A percentile compares a stretch with the other conserved stretches of the same genome.
Conservation (phyloP, 2,888 invertebrate species). For the Luffia ferchaultella region DNA sequence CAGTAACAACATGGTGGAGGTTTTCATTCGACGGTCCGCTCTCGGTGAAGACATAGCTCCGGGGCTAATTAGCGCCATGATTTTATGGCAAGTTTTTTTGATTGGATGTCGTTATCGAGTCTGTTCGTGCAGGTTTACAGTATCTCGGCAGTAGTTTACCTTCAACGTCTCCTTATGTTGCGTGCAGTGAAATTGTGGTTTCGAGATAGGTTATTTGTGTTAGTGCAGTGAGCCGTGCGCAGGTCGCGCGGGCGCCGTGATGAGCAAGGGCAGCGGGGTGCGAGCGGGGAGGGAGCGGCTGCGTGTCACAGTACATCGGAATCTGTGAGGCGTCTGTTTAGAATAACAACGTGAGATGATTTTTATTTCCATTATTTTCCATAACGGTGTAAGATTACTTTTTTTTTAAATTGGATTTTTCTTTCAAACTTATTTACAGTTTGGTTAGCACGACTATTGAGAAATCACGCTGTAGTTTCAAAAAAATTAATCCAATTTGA, state of each 20-base stretch:
- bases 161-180: slow-evolving; percentile 12
- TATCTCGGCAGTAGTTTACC: background rate
- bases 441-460: background rate
- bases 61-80: slow-evolving; percentile 12
- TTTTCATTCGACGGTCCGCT: slow-evolving; percentile 63
- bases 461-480: too few species aligned
- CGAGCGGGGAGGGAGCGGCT: slow-evolving; percentile 54
- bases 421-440: slow-evolving; percentile 6
- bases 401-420: slow-evolving; percentile 15
- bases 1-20: slow-evolving; percentile 65
- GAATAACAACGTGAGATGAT: slow-evolving; percentile 56
- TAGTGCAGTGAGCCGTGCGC: slow-evolving; percentile 19
- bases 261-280: slow-evolving; percentile 34
- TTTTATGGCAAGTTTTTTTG: background rate
- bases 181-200: slow-evolving; percentile 23
- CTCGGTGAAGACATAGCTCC: slow-evolving; percentile 62
- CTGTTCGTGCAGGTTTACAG: slow-evolving; percentile 4
- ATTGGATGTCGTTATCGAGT: slow-evolving; percentile 1
- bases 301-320: slow-evolving; percentile 26
- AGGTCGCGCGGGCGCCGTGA: slow-evolving; percentile 38
- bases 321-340: slow-evolving; percentile 28
- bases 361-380: slow-evolving; percentile 7
- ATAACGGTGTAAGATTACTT: slow-evolving; percentile 9
- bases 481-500: too few species aligned
- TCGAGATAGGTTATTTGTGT: too few species aligned